Base-by-base conservation (phyloP, 2,888 invertebrate species). In the Aspidapion aeneum region DNA sequence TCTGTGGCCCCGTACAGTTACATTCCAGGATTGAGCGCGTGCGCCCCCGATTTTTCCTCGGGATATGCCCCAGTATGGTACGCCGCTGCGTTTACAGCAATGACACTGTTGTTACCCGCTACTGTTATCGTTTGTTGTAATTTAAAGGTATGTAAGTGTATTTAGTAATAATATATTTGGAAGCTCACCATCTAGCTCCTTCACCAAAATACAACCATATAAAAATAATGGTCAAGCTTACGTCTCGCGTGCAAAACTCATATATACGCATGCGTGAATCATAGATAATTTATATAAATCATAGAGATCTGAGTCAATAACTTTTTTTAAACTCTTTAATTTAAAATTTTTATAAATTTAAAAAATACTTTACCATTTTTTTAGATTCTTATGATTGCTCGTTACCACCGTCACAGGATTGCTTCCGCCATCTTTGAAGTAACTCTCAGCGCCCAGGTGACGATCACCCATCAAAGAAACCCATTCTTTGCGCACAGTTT, bases 401-500 rank as follows among this genome's bases (percentile, higher is more conserved):
- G 87, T 0, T 90, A 91, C 77, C 93, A 93, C 74, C 85, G 91
- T 3, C 92, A 93, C 76, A 85, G 92, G 64, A 93, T 93, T 70
- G 91, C 92, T 21, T 90, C 91, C 55, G 92, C 93, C 20, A 91
- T 93, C 69, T 92, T 90, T 80, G 91, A 93, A 82, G 91, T 92
- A 52, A 92, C 92, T 0, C 78, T 93, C 59, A 90, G 91, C 7
- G 92, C 92, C 0, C 92, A 93, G 81, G 92, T 92, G 68, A 90
- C 91, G 57, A 90, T 91, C 71, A 91, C 91, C 0, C 91, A 91
- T 74, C 91, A 91, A 76, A 82, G 90, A 68, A 91, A 91, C 74
- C 91, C 91, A 7, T 90, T 91, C 76, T 86, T 88, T 67, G 84
- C 89, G 55, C 89, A 89, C 21, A 86, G 87, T 1, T 86, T 87